Base-by-base conservation (phyloP, 2,113 vertebrate genomes). In the Rattus rattus region DNA sequence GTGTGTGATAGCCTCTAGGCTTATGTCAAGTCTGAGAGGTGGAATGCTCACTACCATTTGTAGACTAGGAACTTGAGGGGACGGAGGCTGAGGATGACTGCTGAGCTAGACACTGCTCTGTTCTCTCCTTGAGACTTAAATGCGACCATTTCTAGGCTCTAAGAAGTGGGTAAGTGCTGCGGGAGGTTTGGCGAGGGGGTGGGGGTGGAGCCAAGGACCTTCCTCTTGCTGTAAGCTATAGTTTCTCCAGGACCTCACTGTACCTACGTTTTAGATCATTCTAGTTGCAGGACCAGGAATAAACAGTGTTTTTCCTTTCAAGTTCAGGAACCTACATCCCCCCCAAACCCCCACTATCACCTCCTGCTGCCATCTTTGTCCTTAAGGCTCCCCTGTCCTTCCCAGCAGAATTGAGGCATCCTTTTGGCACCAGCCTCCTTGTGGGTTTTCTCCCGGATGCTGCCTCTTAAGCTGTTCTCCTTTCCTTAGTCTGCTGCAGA, bases 11-110 rank as follows among this genome's bases (percentile, higher is more conserved):
- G 4, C 22, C 1, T 0, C 47, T 14, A 0, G 26, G 47, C 54
- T 87, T n/a, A 1, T 17, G 3, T 22, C 79, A 7, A 7, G 16
- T 30, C 19, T 56, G 24, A 54, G 61, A 69, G 49, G 56, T 14
- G 11, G 49, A 2, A 3, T 14, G 0, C 1, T 24, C 1, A 33
- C 4, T 0, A 3, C 1, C 17, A 39, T 36, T 72, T 7, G 47
- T 52, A 63, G 43, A 26, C 26, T 11, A 76, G 59, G n/a, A 63
- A 7, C 73, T 70, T 16, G n/a, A 63, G 70, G 3, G 24, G 33
- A 28, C 56, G 33, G n/a, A 63, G 49, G 49, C 33, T 11, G 1
- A 30, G 28, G 43, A 3, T 1, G 7, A 12, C 33, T 65, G 0
- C 1, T 33, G 5, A 28, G 20, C 63, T n/a, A 69, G 61, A 61